Percentiles rank a stretch among this genome's conserved stretches.
Evolutionary conservation across 23 tunicate species (phyloP).

Genomic region (Styela clava): DNA sequence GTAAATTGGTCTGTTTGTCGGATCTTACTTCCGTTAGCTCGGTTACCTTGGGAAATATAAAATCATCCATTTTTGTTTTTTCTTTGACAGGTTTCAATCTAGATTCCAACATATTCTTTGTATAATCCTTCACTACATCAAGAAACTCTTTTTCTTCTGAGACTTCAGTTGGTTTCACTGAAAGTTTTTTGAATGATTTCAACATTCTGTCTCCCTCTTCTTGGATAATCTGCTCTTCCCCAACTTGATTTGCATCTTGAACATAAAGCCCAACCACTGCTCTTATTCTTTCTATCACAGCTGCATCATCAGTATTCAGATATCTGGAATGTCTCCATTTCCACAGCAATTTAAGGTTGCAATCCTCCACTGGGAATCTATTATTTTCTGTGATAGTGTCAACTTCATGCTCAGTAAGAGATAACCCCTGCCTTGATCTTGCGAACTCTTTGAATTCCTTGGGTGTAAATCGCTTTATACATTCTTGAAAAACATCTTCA

Average conservation of each 20-base stretch:
- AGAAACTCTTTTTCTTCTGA: not conserved
- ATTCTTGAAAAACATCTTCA: not conserved
- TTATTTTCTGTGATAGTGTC: not conserved
- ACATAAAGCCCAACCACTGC: not conserved
- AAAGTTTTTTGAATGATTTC: not conserved
- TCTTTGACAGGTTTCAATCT: not conserved
- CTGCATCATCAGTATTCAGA: not conserved
- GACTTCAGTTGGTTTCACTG: not conserved
- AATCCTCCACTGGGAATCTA: not conserved
- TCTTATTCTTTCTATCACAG: not conserved
- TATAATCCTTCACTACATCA: not conserved
- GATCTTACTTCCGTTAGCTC: not conserved
- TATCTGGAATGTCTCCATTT: not conserved
- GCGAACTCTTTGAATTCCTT: not conserved
- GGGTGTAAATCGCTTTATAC: not conserved
- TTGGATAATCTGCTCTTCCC: not conserved
- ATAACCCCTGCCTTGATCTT: not conserved
- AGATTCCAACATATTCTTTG: not conserved
- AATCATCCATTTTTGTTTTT: not conserved
- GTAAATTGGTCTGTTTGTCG: not conserved
- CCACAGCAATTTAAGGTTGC: not conserved
- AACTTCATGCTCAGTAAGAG: not conserved
- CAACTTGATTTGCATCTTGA: not conserved
- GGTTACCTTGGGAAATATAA: not conserved
- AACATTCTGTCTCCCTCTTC: not conserved